phyloP scores from a whole-genome alignment of 2,888 invertebrate species.

The Xanthia icteritia region DNA sequence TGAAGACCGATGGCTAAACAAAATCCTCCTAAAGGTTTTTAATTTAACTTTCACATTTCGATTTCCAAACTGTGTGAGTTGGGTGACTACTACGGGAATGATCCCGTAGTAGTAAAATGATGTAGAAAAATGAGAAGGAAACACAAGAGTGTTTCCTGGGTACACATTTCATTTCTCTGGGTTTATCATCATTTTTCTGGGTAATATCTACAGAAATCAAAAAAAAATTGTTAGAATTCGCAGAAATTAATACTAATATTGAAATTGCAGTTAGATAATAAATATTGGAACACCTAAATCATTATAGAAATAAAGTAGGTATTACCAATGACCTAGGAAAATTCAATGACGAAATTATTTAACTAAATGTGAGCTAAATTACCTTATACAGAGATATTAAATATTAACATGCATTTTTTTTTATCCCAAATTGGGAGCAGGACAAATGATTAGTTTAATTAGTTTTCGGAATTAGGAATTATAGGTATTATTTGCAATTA shows the following conservation, averaged over 20 bases:
- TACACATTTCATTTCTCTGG: not conserved
- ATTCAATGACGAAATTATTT: not conserved
- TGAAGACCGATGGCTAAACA: not conserved
- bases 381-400: not conserved
- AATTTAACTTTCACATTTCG: not conserved
- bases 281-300: not conserved
- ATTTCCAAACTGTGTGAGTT: not conserved
- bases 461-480: not conserved
- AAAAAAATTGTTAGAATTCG: too few species aligned
- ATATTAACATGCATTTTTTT: not conserved
- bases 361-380: not conserved
- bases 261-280: not conserved
- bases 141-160: too few species aligned
- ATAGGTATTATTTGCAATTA: not conserved
- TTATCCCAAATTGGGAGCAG: not conserved
- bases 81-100: not conserved
- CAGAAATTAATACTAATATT: too few species aligned
- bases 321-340: not conserved
- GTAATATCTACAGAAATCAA: not conserved
- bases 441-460: not conserved
- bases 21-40: not conserved
- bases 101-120: too few species aligned
- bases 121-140: too few species aligned
- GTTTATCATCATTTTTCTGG: not conserved
- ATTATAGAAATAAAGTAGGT: not conserved